phyloP scores from a whole-genome alignment of 2,888 invertebrate species.

The Chloroclystis v-ata region DNA sequence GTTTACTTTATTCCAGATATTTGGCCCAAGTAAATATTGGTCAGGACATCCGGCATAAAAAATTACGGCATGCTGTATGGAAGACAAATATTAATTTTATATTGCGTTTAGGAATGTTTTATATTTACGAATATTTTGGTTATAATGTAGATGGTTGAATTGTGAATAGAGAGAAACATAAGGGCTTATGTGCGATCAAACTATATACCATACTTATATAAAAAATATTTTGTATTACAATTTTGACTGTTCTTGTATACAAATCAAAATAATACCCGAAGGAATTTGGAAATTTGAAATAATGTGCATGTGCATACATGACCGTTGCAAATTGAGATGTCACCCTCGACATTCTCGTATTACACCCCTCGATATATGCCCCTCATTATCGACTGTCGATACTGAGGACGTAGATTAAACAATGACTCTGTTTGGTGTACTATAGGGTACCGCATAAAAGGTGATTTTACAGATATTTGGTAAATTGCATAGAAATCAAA shows the following conservation, averaged over 20 bases:
- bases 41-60: background rate
- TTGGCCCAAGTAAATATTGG: constrained; percentile 3
- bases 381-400: constrained; percentile 43
- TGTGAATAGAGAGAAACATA: too few species aligned
- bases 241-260: background rate
- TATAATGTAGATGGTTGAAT: too few species aligned
- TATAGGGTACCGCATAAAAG: background rate
- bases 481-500: too few species aligned
- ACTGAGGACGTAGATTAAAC: constrained; percentile 7
- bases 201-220: too few species aligned
- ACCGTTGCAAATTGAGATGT: constrained; percentile 26
- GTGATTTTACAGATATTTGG: background rate
- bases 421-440: background rate
- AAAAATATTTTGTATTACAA: too few species aligned
- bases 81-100: background rate
- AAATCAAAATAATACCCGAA: constrained; percentile 10
- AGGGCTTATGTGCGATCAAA: too few species aligned
- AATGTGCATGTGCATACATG: constrained; percentile 12
- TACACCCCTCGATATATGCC: constrained; percentile 17
- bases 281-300: constrained; percentile 12
- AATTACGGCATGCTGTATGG: background rate
- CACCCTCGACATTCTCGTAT: constrained; percentile 23
- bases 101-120: too few species aligned
- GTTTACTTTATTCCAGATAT: constrained; percentile 10
- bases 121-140: too few species aligned